Percentiles rank a stretch among this genome's conserved stretches.
These are phyloP conservation scores for Sarcophaga rosellei DNA, from an alignment of 2,888 invertebrate genomes.

Conservation along the genomic window DNA sequence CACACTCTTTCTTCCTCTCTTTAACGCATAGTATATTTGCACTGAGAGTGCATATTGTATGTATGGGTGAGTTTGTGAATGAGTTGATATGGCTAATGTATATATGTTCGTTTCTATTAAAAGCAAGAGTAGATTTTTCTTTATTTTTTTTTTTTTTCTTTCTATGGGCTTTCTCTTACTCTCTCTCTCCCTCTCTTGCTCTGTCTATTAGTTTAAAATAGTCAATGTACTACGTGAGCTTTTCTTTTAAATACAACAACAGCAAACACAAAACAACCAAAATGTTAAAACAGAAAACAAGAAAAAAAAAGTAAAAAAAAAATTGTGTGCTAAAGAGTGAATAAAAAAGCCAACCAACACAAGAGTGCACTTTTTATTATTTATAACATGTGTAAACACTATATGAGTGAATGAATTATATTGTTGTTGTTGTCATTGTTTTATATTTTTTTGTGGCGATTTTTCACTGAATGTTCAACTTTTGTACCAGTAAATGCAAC, in stretches of 20 bases:
- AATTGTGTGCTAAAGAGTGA: too few species aligned
- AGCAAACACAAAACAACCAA: constrained; percentile 1
- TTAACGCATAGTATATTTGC: neutral
- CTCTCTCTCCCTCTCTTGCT: neutral
- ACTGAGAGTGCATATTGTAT: neutral
- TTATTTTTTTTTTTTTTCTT: neutral
- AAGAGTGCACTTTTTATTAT: constrained; percentile 53
- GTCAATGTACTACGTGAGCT: constrained; percentile 39
- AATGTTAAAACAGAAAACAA: neutral
- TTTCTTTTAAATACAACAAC: constrained; percentile 30
- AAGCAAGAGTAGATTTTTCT: neutral
- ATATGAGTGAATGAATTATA: constrained; percentile 21
- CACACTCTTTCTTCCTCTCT: neutral
- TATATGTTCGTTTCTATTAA: neutral
- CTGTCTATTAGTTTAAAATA: neutral
- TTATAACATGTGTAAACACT: constrained; percentile 55
- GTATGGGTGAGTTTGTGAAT: constrained; percentile 12
- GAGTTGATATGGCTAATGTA: constrained; percentile 7
- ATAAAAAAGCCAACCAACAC: neutral
- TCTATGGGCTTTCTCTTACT: neutral
- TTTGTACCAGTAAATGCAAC: too few species aligned
- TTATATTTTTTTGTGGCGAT: neutral
- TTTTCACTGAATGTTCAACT: too few species aligned
- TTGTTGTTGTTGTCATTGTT: constrained; percentile 24
- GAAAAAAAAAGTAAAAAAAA: neutral